phyloP scores from a whole-genome alignment of 2,797 vertebrate species.

The Enoplosus armatus region DNA sequence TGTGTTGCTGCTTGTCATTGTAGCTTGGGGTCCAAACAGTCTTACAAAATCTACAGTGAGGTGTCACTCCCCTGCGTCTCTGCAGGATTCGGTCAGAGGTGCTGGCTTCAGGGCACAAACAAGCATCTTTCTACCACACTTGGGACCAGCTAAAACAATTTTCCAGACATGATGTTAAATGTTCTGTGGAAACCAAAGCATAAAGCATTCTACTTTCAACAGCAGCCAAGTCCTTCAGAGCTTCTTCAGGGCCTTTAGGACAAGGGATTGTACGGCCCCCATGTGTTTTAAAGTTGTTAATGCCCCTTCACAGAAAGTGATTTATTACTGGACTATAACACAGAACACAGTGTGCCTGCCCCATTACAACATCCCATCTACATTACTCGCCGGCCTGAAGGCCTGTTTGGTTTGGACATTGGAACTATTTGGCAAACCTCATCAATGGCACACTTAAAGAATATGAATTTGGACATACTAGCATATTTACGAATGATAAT shows the following conservation, averaged over 20 bases:
- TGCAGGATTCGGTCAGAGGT: constrained; percentile 43
- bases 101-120: constrained; percentile 61
- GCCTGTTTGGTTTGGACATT: constrained; percentile 72
- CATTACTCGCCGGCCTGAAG: constrained; percentile 37
- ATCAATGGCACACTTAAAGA: constrained; percentile 47
- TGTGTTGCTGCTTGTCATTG: constrained; percentile 31
- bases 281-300: constrained; percentile 76
- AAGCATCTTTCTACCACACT: constrained; percentile 61
- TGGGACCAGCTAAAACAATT: constrained; percentile 76
- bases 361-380: constrained; percentile 70
- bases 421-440: constrained; percentile 48
- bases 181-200: constrained; percentile 72
- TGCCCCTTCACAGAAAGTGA: constrained; percentile 66
- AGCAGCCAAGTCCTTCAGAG: constrained; percentile 69
- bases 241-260: constrained; percentile 61
- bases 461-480: constrained; percentile 55
- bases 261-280: constrained; percentile 52
- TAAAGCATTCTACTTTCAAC: constrained; percentile 73
- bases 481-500: constrained; percentile 46
- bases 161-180: constrained; percentile 83
- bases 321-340: constrained; percentile 73
- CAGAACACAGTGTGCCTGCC: constrained; percentile 63
- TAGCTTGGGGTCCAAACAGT: constrained; percentile 21
- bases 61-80: constrained; percentile 31
- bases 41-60: constrained; percentile 44